Conservation (phyloP, 1,140 invertebrate species). For the Homalodisca vitripennis region DNA sequence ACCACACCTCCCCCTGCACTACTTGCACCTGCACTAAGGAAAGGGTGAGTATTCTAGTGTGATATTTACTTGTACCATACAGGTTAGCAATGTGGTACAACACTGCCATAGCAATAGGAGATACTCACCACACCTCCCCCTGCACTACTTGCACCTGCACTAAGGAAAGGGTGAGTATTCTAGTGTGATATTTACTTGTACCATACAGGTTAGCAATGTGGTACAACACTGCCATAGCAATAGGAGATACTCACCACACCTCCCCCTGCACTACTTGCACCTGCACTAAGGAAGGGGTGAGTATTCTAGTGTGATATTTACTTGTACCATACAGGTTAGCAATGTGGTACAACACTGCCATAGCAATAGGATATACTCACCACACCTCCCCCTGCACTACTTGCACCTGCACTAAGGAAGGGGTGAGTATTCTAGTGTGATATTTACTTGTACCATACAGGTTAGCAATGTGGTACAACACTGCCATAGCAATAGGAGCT, state of each 20-base stretch:
- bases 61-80: too few relatives aligned
- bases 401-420: conserved; percentile 61
- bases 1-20: too few relatives aligned
- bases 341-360: too few relatives aligned
- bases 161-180: conserved; percentile 55
- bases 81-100: too few relatives aligned
- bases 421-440: too few relatives aligned
- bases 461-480: too few relatives aligned
- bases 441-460: too few relatives aligned
- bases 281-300: conserved; percentile 62
- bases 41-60: too few relatives aligned
- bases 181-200: too few relatives aligned
- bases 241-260: conserved; percentile 53
- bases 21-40: too few relatives aligned
- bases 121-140: conserved; percentile 54
- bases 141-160: conserved; percentile 63
- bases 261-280: conserved; percentile 62
- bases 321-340: too few relatives aligned
- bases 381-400: conserved; percentile 58
- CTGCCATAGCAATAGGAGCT: conserved; percentile 52
- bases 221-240: conserved; percentile 49
- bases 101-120: conserved; percentile 53
- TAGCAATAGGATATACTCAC: conserved; percentile 53
- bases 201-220: too few relatives aligned
- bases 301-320: conserved; percentile 34